Base-by-base conservation (phyloP, 2,113 vertebrate species). In the Pituophis catenifer region DNA sequence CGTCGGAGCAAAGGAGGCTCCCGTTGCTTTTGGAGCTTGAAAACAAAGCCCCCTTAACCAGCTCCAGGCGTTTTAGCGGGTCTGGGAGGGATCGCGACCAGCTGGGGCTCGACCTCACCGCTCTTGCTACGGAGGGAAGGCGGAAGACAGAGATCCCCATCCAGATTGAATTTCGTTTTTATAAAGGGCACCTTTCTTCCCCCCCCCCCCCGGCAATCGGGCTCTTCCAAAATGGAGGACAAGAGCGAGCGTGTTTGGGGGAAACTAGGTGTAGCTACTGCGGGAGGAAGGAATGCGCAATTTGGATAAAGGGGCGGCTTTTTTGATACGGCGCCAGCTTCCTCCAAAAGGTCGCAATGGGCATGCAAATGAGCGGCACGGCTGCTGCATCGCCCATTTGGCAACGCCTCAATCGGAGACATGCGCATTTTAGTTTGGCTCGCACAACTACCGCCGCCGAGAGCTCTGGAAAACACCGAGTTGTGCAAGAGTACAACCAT, bases 321-420 rank as follows among this genome's bases (percentile, higher is more conserved):
- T 70, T 86, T 8, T n/a, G 94, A 95, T 57, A 44, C 48, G 95
- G 94, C 92, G 96, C 96, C 95, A 96, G 95, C 94, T 96, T 95
- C 95, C 89, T 96, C 95, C 94, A 70, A 94, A 95, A 96, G 95
- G 96, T 95, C 38, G 89, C 91, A 86, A 86, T 0, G 92, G 94
- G 94, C 93, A 96, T 88, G 92, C 92, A 26, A 89, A 87, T 15
- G 52, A 89, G 93, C 90, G 75, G 92, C 12, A 6, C 70, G 11
- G 58, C 88, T 86, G 95, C 91, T 1, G 93, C 89, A 24, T 11
- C 21, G 50, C 59, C 87, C 62, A 23, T 38, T 89, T 24, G 19
- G 29, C 65, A 33, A 24, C 11, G 21, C 55, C 92, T 19, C 15
- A 3, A 0, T 87, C 91, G 24, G 4, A 21, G 88, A 62, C 91